Percentiles rank a stretch among this genome's conserved stretches.
Evolutionary conservation across 2,113 vertebrate species (phyloP).

Genomic region (Isichthys henryi): DNA sequence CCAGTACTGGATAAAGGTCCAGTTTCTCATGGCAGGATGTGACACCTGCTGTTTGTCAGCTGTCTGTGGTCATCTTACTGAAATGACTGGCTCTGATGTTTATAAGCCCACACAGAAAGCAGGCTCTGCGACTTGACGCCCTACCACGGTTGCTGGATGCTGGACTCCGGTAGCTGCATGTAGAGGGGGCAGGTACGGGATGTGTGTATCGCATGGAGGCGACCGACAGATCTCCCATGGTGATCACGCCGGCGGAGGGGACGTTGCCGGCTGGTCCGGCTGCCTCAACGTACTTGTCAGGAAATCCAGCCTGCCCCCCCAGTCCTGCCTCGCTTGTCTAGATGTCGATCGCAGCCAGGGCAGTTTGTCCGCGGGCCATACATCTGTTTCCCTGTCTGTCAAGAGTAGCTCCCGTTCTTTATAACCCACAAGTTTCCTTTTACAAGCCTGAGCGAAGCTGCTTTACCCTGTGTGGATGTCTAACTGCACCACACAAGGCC

Average conservation of each 20-base stretch:
- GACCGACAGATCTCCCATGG: not conserved
- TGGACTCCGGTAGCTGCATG: not conserved
- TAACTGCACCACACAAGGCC: not conserved
- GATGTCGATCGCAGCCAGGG: not conserved
- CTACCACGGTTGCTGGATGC: not conserved
- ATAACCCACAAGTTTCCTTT: conserved; percentile 8
- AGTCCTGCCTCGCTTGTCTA: not conserved
- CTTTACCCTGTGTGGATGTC: not conserved
- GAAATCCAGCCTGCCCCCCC: not conserved
- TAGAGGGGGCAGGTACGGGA: not conserved
- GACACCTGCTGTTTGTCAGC: not conserved
- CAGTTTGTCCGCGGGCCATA: not conserved
- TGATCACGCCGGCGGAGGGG: not conserved
- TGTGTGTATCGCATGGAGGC: not conserved
- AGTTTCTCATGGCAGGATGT: not conserved
- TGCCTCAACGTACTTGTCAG: not conserved
- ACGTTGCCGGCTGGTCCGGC: not conserved
- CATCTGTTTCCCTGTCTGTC: conserved; percentile 16
- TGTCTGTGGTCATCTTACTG: not conserved
- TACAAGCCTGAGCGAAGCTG: not conserved
- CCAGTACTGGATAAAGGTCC: not conserved
- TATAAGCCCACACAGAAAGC: not conserved
- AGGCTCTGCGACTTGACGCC: not conserved
- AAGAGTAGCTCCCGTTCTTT: not conserved
- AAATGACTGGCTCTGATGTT: not conserved